Percentiles rank a stretch among this genome's conserved stretches.
Conservation (phyloP, 2,797 vertebrate species). For the Kryptolebias ocellatus region DNA sequence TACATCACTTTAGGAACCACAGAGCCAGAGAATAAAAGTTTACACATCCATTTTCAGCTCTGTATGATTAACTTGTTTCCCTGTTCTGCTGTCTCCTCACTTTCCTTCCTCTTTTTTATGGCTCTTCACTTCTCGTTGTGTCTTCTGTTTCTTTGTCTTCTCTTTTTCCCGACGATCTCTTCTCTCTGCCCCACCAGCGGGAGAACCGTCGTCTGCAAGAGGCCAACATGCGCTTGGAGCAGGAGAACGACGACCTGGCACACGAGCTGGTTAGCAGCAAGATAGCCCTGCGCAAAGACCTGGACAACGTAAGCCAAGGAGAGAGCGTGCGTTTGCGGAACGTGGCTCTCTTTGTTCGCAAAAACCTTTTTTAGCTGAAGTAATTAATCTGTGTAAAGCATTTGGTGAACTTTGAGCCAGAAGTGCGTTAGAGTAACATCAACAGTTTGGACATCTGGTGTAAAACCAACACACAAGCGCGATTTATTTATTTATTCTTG, state of each 20-base stretch:
- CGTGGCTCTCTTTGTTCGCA: neutral
- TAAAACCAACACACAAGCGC: neutral
- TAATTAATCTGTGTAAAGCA: neutral
- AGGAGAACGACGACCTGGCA: conserved; percentile 97
- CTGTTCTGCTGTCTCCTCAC: conserved; percentile 5
- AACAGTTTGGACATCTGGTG: neutral
- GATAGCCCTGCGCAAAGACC: conserved; percentile 95
- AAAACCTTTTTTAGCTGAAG: neutral
- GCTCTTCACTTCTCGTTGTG: conserved; percentile 10
- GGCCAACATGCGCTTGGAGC: conserved; percentile 98
- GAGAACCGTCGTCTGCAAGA: conserved; percentile 97
- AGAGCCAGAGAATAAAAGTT: conserved; percentile 10
- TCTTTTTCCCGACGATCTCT: conserved; percentile 12
- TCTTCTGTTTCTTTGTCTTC: neutral
- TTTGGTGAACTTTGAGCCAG: neutral
- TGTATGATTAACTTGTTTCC: conserved; percentile 35
- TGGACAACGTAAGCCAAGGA: conserved; percentile 91
- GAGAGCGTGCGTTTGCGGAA: neutral
- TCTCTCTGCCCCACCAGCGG: conserved; percentile 74
- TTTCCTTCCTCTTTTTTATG: conserved; percentile 53
- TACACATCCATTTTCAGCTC: conserved; percentile 26
- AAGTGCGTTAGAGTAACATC: neutral
- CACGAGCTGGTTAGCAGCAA: conserved; percentile 99
- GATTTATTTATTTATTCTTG: neutral
- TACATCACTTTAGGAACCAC: conserved; percentile 1